A percentile compares a stretch with the other conserved stretches of the same genome.
Conservation (phyloP, 2,888 invertebrate species). For the Meloe dianella region DNA sequence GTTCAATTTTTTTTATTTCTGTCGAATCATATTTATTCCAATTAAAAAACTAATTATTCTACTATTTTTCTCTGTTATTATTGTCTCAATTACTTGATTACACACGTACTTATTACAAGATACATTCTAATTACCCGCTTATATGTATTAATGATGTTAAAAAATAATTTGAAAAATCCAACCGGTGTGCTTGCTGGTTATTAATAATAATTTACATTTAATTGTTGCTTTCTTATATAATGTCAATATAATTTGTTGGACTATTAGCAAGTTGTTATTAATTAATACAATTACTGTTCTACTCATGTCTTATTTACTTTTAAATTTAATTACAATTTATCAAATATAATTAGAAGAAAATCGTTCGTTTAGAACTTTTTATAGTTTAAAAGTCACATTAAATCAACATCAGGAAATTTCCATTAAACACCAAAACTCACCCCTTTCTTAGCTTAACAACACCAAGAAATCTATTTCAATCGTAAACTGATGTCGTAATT, state of each 20-base stretch:
- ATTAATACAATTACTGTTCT: not conserved
- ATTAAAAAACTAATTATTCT: not conserved
- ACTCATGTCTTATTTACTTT: not conserved
- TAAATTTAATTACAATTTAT: not conserved
- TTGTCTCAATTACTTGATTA: not conserved
- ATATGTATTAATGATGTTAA: not conserved
- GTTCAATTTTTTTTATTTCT: not conserved
- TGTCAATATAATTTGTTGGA: not conserved
- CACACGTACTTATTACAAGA: not conserved
- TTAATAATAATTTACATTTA: not conserved
- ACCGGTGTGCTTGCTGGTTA: not conserved
- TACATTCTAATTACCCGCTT: not conserved
- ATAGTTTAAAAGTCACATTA: not conserved
- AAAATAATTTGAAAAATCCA: not conserved
- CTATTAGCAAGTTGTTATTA: not conserved
- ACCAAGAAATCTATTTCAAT: not conserved
- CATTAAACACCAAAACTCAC: not conserved
- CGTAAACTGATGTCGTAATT: constrained; percentile 18
- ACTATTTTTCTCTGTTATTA: not conserved
- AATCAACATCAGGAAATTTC: not conserved
- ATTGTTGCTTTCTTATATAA: not conserved
- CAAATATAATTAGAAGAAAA: not conserved
- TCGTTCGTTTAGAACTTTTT: not conserved
- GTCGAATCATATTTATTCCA: not conserved
- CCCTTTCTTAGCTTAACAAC: not conserved